A percentile compares a stretch with the other conserved stretches of the same genome.
These are phyloP conservation scores for Pachymerium ferrugineum DNA, from an alignment of 2,888 invertebrate genomes.

Conservation along the genomic window DNA sequence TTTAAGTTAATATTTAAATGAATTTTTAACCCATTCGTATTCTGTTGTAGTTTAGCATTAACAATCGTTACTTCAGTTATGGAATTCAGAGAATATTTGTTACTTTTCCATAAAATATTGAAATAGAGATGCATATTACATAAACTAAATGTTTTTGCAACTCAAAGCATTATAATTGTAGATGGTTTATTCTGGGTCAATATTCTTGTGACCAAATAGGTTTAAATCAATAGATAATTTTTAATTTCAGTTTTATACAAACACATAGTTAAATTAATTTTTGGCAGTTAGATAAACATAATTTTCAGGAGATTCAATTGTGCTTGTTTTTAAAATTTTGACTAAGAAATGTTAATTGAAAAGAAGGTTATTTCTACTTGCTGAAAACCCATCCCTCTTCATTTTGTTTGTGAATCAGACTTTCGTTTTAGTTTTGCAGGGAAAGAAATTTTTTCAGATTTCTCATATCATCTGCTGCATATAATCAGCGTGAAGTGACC, in stretches of 20 bases:
- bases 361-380: no score
- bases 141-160: background rate
- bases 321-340: no score
- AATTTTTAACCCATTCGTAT: background rate
- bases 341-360: no score
- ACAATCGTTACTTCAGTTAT: background rate
- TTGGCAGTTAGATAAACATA: no score
- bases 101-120: background rate
- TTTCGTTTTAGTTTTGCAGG: background rate
- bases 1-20: background rate
- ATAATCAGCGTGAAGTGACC: constrained; percentile 9
- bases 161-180: background rate
- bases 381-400: background rate
- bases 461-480: constrained; percentile 4
- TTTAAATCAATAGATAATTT: no score
- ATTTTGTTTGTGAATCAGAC: background rate
- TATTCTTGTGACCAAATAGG: no score
- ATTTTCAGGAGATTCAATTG: no score
- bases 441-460: no score
- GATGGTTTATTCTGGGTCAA: background rate
- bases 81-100: background rate
- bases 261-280: no score
- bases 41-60: background rate
- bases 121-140: background rate
- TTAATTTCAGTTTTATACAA: no score